Percentiles rank a stretch among this genome's conserved stretches.
Conservation (phyloP, 2,888 invertebrate genomes). For the Folsomia candida region DNA sequence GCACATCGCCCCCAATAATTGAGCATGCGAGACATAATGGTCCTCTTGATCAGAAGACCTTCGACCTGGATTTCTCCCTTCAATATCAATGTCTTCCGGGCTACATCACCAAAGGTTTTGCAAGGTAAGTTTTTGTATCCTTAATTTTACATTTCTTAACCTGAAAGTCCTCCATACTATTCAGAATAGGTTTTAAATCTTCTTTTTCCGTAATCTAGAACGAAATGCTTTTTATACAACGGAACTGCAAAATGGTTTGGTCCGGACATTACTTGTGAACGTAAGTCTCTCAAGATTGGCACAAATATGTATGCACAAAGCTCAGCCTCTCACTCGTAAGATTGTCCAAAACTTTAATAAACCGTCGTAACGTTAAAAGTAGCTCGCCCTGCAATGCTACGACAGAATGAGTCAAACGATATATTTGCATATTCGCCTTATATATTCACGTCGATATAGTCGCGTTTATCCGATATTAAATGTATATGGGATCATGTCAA, state of each 20-base stretch:
- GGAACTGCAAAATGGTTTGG: conserved; percentile 91
- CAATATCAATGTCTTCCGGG: conserved; percentile 94
- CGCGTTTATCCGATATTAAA: too few species aligned
- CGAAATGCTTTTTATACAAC: conserved; percentile 89
- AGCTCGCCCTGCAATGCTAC: too few species aligned
- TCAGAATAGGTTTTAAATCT: too few species aligned
- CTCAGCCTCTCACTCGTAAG: too few species aligned
- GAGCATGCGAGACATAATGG: conserved; percentile 87
- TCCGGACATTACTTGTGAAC: conserved; percentile 92
- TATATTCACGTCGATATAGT: too few species aligned
- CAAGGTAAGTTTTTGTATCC: conserved; percentile 55
- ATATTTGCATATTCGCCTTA: too few species aligned
- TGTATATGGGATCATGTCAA: too few species aligned
- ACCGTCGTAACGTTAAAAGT: too few species aligned
- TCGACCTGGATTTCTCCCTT: conserved; percentile 83
- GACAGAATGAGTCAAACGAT: too few species aligned
- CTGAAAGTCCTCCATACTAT: too few species aligned
- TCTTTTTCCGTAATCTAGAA: conserved; percentile 57
- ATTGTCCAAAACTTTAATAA: too few species aligned
- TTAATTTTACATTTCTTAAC: too few species aligned
- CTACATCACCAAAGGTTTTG: conserved; percentile 87
- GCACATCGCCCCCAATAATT: conserved; percentile 78
- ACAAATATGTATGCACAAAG: background rate
- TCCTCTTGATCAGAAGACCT: conserved; percentile 78
- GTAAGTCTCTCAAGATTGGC: conserved; percentile 59